Evolutionary conservation across 2,888 invertebrate genomes (phyloP).

Genomic region (Timema podura): DNA sequence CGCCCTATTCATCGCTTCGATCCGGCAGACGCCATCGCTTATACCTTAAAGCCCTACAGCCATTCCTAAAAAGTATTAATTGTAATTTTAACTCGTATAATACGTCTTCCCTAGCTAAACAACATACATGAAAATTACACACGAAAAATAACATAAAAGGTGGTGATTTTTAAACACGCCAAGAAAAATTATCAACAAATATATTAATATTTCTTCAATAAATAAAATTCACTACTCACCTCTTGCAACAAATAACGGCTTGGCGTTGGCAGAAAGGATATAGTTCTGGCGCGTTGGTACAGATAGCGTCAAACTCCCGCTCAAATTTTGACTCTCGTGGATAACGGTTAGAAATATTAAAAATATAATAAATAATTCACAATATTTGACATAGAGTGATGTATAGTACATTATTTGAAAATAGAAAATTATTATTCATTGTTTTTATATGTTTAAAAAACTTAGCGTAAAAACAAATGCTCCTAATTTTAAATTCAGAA

Average conservation of each 20-base stretch:
- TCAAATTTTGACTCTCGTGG: slow-evolving; percentile 18
- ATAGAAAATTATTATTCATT: neutral
- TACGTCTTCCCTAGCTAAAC: slow-evolving; percentile 33
- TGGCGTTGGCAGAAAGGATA: slow-evolving; percentile 23
- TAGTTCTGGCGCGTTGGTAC: slow-evolving; percentile 27
- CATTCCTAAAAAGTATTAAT: neutral
- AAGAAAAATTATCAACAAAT: slow-evolving; percentile 42
- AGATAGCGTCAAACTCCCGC: slow-evolving; percentile 28
- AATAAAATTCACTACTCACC: slow-evolving; percentile 26
- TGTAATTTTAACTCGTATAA: slow-evolving; percentile 37
- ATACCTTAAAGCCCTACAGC: slow-evolving; percentile 8
- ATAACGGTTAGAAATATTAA: slow-evolving; percentile 16
- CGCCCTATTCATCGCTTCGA: slow-evolving; percentile 22
- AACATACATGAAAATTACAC: slow-evolving; percentile 40
- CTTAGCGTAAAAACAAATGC: neutral
- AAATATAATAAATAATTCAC: no score
- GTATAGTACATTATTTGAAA: no score
- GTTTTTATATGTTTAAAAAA: neutral
- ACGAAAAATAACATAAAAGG: slow-evolving; percentile 45
- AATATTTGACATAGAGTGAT: no score
- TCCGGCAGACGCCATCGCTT: slow-evolving; percentile 26
- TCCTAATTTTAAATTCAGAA: neutral
- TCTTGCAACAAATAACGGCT: slow-evolving; percentile 24
- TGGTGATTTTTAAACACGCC: slow-evolving; percentile 36
- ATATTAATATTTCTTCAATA: slow-evolving; percentile 39